These are phyloP conservation scores for Acanthaster planci DNA, from an alignment of 35 echinoderm and acorn worm species.

Conservation along the genomic window DNA sequence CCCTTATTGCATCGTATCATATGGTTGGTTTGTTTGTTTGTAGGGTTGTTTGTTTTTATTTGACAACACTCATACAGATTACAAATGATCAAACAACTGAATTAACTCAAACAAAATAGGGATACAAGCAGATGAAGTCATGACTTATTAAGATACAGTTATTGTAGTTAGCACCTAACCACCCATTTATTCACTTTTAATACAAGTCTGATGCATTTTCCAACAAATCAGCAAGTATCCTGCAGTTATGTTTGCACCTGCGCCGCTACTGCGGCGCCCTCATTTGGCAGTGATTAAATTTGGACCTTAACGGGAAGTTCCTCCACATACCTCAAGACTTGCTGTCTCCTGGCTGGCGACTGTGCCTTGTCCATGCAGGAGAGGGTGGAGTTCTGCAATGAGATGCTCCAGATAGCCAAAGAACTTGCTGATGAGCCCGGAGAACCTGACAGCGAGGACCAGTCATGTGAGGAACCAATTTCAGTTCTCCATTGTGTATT, in stretches of 20 bases:
- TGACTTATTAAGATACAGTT: too few relatives aligned
- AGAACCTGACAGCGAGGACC: background rate
- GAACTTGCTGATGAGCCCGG: conserved; percentile 1
- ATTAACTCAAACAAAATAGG: too few relatives aligned
- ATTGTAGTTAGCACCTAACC: too few relatives aligned
- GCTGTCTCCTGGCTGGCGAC: conserved; percentile 74
- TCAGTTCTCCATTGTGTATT: too few relatives aligned
- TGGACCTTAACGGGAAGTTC: conserved; percentile 36
- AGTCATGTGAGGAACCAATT: conserved; percentile 5
- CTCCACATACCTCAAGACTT: conserved; percentile 79
- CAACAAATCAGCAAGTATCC: background rate
- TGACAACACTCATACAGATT: too few relatives aligned
- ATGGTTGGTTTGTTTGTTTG: too few relatives aligned
- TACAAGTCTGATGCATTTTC: background rate
- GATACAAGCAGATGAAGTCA: too few relatives aligned
- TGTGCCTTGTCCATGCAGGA: conserved; percentile 38
- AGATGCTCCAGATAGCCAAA: conserved; percentile 38
- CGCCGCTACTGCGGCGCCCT: background rate
- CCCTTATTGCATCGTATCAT: too few relatives aligned
- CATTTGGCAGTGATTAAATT: background rate
- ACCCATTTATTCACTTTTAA: too few relatives aligned
- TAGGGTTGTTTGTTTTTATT: too few relatives aligned
- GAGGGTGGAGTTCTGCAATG: conserved; percentile 51
- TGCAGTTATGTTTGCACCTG: background rate
- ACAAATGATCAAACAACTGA: too few relatives aligned